Base-by-base conservation (phyloP, 2,797 vertebrate species). In the Helarctos malayanus region DNA sequence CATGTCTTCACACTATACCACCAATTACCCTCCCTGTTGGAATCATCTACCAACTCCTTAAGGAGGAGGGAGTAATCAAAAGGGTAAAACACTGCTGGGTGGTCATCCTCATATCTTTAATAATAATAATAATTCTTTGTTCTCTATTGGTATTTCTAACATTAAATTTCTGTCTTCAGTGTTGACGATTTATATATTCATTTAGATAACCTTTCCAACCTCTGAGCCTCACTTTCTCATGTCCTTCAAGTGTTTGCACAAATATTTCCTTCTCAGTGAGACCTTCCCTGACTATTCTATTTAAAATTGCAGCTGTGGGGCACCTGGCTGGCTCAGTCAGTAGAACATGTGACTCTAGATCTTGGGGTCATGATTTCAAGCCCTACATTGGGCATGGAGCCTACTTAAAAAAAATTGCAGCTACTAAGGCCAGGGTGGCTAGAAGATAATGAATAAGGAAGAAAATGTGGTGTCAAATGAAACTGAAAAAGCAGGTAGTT, bases 141-240 rank as follows among this genome's bases (percentile, higher is more conserved):
- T 91, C 76, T 71, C 47, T 82, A 91, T 35, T 78, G 86, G 71
- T 91, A 91, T 56, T 81, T 82, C 69, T 49, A 90, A 81, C 35
- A 47, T 89, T 80, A 80, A 41, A n/a, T 11, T 95, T 61, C 49
- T 76, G 5, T 94, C 79, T 97, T 95, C 89, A 92, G 57, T 80
- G 57, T 68, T 84, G 16, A 16, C 65, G 12, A 65, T 84, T 80
- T 94, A 97, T 92, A 94, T 92, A 94, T 92, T 61, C 23, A 89
- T 27, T 89, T 95, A 97, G 52, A 81, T 79, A 87, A 76, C 32
- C 2, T 83, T 93, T 79, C 27, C 23, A 89, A 59, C n/a, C 59
- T 54, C 32, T 35, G 65, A 75, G 54, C 35, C 38, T 91, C 57
- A 94, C 35, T 92, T 96, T 41, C n/a, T 57, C 23, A 93, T 87